phyloP scores from a whole-genome alignment of 2,888 invertebrate species.

The Lydus trimaculatus region DNA sequence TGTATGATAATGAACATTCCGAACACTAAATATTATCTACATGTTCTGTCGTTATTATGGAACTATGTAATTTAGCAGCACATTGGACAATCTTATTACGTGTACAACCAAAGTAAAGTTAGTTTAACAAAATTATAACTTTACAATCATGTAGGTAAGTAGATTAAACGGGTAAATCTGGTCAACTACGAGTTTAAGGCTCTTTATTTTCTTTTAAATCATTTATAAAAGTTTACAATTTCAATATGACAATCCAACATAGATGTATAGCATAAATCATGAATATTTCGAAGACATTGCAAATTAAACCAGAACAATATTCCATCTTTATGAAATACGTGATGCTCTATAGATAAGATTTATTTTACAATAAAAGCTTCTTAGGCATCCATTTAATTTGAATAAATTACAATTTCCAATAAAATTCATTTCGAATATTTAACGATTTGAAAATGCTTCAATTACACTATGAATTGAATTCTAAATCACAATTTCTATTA shows the following conservation, averaged over 20 bases:
- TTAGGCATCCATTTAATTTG: neutral
- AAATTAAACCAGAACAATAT: conserved; percentile 3
- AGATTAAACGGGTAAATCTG: neutral
- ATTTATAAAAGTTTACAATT: neutral
- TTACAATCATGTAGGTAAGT: neutral
- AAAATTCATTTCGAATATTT: neutral
- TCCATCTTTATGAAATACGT: conserved; percentile 3
- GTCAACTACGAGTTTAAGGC: neutral
- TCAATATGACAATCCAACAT: neutral
- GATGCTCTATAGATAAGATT: neutral
- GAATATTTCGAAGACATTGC: neutral
- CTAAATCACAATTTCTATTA: neutral
- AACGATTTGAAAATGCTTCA: neutral
- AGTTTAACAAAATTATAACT: neutral
- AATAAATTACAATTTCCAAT: neutral
- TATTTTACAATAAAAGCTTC: neutral
- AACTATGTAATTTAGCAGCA: too few species aligned
- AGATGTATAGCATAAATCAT: neutral
- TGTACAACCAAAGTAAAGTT: too few species aligned
- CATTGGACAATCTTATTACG: too few species aligned
- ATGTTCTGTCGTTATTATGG: too few species aligned
- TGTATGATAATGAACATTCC: too few species aligned
- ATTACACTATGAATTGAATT: neutral
- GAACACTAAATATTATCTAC: too few species aligned
- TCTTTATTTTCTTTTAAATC: too few species aligned